A percentile compares a stretch with the other conserved stretches of the same genome.
Evolutionary conservation across 2,888 invertebrate species (phyloP).

Genomic region (Plusia festucae): DNA sequence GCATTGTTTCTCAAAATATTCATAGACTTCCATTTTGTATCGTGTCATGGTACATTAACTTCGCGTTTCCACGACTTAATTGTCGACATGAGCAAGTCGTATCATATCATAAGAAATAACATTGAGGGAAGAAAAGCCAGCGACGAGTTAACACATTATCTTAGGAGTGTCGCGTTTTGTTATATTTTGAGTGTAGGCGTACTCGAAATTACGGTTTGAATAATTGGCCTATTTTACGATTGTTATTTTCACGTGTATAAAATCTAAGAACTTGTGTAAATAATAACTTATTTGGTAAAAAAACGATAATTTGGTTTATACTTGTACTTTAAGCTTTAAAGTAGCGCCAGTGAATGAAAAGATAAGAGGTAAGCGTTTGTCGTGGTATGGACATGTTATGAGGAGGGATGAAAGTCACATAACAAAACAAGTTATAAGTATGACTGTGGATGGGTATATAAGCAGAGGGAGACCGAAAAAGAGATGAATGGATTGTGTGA

Average conservation of each 20-base stretch:
- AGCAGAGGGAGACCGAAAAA: no score
- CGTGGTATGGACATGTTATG: no score
- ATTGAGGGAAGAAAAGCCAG: constrained; percentile 5
- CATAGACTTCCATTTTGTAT: background rate
- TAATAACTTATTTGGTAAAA: no score
- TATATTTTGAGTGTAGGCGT: background rate
- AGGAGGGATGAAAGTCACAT: no score
- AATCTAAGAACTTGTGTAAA: background rate
- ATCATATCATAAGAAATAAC: constrained; percentile 20
- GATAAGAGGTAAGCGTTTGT: no score
- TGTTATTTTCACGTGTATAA: background rate
- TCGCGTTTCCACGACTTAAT: constrained; percentile 1
- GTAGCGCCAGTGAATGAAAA: no score
- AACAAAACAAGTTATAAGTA: no score
- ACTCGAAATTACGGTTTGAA: background rate
- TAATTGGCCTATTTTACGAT: background rate
- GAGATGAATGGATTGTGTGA: no score
- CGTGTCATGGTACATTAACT: constrained; percentile 1
- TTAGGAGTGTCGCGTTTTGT: background rate
- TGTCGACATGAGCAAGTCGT: constrained; percentile 3
- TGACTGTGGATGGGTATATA: no score
- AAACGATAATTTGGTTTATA: no score
- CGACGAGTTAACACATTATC: constrained; percentile 4
- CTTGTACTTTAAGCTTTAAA: no score
- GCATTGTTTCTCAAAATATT: background rate